Evolutionary conservation across 2,113 vertebrate genomes (phyloP), one percentile per base, ranked within the genome.

Genomic region (Pygoscelis adeliae): DNA sequence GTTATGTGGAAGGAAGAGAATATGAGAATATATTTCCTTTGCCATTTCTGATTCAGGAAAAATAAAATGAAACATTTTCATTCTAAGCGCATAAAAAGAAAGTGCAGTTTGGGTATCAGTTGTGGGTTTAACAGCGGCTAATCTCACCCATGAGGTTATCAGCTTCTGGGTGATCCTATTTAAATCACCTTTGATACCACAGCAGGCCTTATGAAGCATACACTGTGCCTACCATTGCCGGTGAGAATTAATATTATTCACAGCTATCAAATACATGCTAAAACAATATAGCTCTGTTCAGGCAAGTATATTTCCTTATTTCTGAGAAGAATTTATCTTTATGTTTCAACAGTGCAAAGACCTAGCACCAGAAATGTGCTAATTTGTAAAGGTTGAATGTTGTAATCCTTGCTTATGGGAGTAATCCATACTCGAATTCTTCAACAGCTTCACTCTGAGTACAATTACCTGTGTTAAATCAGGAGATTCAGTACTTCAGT

Each of bases 121-220:
- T 97, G 65, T 74, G 85, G 62, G 56, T 91, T 96, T 92, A 94
- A 70, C 70, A 92, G 83, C 34, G 88, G n/a, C 79, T 81, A 53
- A 95, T 92, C 84, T 96, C 89, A 88, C 59, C 55, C 81, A 63
- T 62, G 65, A 94, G 83, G 25, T 87, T 96, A 92, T 87, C 50
- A 69, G 67, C 56, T 95, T 72, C 36, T 59, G 52, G 46, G 62
- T 59, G 74, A 95, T 91, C 47, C 69, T 81, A 34, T 93, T 95
- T 96, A 95, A 97, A 92, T 88, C 52, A 84, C 53, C 53, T 94
- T 87, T 94, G 53, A 62, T 94, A 81, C 14, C 46, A 58, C 10
- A 72, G 18, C 32, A 94, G 59, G 83, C 32, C 78, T 92, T 79
- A 36, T 42, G 83, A 94, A 92, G 38, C 27, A 65, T 91, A 67